Evolutionary conservation across 2,888 invertebrate genomes (phyloP), one percentile per base, ranked within the genome.

Genomic region (Spodoptera picta): DNA sequence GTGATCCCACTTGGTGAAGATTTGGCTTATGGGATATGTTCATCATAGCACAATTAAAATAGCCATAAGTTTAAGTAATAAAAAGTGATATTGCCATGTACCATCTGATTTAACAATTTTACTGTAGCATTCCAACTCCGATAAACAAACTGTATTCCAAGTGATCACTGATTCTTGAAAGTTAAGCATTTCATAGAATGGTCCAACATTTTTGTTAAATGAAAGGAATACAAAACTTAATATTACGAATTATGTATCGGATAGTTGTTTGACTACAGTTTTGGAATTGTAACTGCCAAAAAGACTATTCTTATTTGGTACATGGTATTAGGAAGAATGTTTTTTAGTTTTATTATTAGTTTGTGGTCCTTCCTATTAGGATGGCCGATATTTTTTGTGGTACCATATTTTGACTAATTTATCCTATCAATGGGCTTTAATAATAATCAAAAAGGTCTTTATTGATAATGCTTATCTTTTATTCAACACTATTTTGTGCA

Each of bases 401-500:
- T 65, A 52, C 47, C 45, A 69, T 58, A 46, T 59, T 45, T 63
- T 56, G 49, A 57, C 44, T 60, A 66, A 57, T 69, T 60, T 27
- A 65, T 69, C 64, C 68, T 61, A 68, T 67, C 60, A 65, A 50
- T 60, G 53, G 69, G 65, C 57, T 69, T 71, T 74, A 76, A 55
- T 51, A 54, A 49, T n/a, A 42, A 50, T 54, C 53, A 53, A 36
- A 61, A 46, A 59, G 57, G 47, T 44, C 50, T 59, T 72, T 58
- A 47, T 50, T 44, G 43, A 44, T 62, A 52, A 12, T 60, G 52
- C 52, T 52, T 31, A 14, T 23, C 59, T 46, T 70, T 62, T 47
- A 50, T 52, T 62, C 19, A 57, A 60, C 52, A 63, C 60, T 65
- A 67, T 64, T 60, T 71, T 74, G 83, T 84, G 84, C 84, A 84